Evolutionary conservation across 2,888 invertebrate species (phyloP), one percentile per base, ranked within the genome.

Genomic region (Phania funesta): DNA sequence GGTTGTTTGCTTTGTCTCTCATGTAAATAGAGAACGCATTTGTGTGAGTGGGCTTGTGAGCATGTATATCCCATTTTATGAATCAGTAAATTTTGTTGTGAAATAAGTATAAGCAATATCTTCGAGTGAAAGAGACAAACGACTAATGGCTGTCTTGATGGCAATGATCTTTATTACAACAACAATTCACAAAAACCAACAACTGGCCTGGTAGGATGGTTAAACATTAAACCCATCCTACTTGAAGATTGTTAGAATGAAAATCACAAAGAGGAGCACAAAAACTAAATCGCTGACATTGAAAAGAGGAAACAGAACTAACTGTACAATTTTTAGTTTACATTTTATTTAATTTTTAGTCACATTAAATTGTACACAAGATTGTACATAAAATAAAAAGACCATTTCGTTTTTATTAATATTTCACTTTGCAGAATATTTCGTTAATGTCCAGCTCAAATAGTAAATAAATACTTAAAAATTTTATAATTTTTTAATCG

Each of bases 61-160:
- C n/a, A n/a, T n/a, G n/a, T n/a, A n/a, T n/a, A n/a, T n/a, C n/a
- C n/a, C n/a, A n/a, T n/a, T n/a, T n/a, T n/a, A n/a, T n/a, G n/a
- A n/a, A n/a, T 0, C 11, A 38, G 35, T 13, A 13, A 38, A 13
- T 0, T 11, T 1, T 1, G 11, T 26, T 38, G 13, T 38, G 11
- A 2, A 3, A 26, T 26, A 0, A 13, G 2, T 38, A 3, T 38
- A 38, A n/a, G 4, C 2, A 2, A 16, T 16, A 44, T n/a, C 1
- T 44, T 6, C 2, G 86, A 35, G 64, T 35, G 85, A 89, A 85
- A 75, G 87, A 86, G 88, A 89, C 20, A 85, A 83, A 86, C 86
- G 85, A 86, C 84, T 85, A 87, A 88, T 88, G 89, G 89, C 89
- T 84, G 88, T 46, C 46, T 4, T 76, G 29, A 67, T 67, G 67